Base-by-base conservation (phyloP, 2,888 invertebrate genomes). In the Physocephala rufipes region DNA sequence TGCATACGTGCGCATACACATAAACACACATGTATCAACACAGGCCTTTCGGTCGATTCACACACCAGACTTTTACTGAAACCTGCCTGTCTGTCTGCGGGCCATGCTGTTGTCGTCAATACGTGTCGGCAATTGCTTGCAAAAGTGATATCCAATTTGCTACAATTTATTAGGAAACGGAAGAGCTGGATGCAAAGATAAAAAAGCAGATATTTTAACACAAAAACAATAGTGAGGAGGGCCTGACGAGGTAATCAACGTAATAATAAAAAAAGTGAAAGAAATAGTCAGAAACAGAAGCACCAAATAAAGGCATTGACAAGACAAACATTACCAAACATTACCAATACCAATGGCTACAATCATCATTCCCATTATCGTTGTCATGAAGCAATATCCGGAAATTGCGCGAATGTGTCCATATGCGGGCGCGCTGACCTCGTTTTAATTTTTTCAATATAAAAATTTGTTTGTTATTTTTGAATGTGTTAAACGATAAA, bases 131-230 rank as follows among this genome's bases (percentile, higher is more conserved):
- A 66, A 66, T 66, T 64, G 49, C 49, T 64, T 12, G 51, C 51
- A 26, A 36, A 28, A 51, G 51, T 28, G 51, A 53, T 53, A 66
- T 66, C 53, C 65, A 66, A 66, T 66, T 66, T 53, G 65, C 53
- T 66, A 53, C 53, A 66, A 66, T 66, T 66, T 26, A 61, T n/a
- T 15, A 30, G 28, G 61, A 28, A 0, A 24, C 30, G 19, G 45
- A 62, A 62, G n/a, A 19, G 63, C 45, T 26, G 45, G 49, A 7
- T 15, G 28, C 64, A 64, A 13, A 24, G 19, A 36, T 43, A 7
- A 62, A 26, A 16, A 16, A 51, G n/a, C 16, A 12, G 16, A 49
- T 19, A n/a, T 9, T 7, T 4, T 9, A 49, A 3, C 16, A 13
- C 36, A 36, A 9, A 7, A 36, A 9, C 36, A 36, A 2, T 28